Evolutionary conservation across 1,140 invertebrate genomes (phyloP).

Genomic region (Formica selysi): DNA sequence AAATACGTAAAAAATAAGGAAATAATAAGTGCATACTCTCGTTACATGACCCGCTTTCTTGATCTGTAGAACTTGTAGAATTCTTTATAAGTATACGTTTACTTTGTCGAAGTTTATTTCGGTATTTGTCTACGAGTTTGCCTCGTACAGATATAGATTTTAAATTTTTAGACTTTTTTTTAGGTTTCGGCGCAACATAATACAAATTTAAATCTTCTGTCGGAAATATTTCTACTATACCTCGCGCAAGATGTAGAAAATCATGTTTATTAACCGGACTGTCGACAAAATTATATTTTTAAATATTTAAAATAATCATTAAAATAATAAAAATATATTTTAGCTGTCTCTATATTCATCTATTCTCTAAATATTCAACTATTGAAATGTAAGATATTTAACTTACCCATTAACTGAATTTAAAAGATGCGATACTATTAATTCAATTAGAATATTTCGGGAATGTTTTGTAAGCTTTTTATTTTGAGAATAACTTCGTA

Average conservation of each 20-base stretch:
- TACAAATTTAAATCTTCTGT: neutral
- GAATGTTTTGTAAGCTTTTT: neutral
- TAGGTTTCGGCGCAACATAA: neutral
- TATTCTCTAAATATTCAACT: too few relatives aligned
- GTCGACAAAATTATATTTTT: neutral
- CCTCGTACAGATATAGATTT: too few relatives aligned
- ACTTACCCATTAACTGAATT: neutral
- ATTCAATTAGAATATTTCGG: neutral
- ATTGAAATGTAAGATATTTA: neutral
- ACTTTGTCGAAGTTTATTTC: too few relatives aligned
- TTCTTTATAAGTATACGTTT: too few relatives aligned
- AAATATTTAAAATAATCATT: neutral
- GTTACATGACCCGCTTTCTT: neutral
- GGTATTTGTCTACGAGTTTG: too few relatives aligned
- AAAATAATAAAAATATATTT: neutral
- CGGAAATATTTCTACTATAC: neutral
- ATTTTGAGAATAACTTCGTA: neutral
- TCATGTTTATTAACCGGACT: neutral
- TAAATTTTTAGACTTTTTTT: neutral
- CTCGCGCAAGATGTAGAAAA: neutral
- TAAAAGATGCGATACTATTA: neutral
- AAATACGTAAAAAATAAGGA: too few relatives aligned
- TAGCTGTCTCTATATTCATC: too few relatives aligned
- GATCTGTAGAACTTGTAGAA: neutral
- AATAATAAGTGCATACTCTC: neutral